Conservation (phyloP, 2,888 invertebrate genomes). For the Portevinia maculata region DNA sequence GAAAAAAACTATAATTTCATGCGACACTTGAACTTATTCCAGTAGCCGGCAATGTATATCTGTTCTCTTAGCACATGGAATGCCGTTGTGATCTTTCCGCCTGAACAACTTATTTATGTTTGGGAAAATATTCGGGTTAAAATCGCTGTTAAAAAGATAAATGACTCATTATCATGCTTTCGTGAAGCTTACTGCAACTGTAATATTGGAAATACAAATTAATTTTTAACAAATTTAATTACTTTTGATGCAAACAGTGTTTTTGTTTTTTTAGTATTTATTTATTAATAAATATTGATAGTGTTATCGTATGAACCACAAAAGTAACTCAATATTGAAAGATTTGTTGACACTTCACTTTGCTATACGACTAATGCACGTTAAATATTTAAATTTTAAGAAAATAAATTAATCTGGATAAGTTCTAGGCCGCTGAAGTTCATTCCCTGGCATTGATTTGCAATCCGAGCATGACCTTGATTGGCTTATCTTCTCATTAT, state of each 20-base stretch:
- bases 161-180: neutral
- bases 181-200: neutral
- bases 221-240: neutral
- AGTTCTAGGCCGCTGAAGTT: neutral
- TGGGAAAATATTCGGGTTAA: too few species aligned
- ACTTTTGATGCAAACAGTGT: too few species aligned
- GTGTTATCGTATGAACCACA: neutral
- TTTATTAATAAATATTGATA: neutral
- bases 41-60: too few species aligned
- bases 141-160: too few species aligned
- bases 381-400: neutral
- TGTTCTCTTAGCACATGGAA: too few species aligned
- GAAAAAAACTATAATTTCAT: too few species aligned
- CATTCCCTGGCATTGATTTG: constrained; percentile 17
- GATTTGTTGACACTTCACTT: neutral
- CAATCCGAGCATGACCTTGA: constrained; percentile 11
- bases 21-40: too few species aligned
- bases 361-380: neutral
- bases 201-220: neutral
- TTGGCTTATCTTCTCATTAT: constrained; percentile 2
- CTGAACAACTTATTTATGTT: too few species aligned
- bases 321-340: neutral
- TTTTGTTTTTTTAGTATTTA: neutral
- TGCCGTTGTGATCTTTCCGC: too few species aligned
- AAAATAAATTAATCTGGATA: neutral